A percentile compares a stretch with the other conserved stretches of the same genome.
These are phyloP conservation scores for Pterostichus niger DNA, from an alignment of 2,888 invertebrate species.

Conservation along the genomic window DNA sequence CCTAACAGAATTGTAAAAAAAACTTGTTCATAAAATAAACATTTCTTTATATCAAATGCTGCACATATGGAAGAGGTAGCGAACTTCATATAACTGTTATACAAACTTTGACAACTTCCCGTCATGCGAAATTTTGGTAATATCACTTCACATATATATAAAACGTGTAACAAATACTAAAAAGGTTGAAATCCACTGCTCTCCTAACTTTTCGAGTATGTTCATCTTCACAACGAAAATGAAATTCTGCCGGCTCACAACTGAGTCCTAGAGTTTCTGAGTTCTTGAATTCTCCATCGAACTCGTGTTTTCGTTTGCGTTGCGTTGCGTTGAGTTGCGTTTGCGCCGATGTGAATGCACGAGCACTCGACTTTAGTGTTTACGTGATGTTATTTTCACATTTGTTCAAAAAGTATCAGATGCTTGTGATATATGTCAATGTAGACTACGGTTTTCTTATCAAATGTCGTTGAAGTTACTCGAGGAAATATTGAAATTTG, in stretches of 20 bases:
- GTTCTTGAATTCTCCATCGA: background rate
- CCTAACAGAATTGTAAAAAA: no score
- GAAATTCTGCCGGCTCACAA: background rate
- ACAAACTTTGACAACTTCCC: no score
- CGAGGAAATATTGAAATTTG: constrained; percentile 29
- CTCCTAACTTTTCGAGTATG: background rate
- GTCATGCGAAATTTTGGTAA: no score
- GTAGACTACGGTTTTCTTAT: constrained; percentile 22
- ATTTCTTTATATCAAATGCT: no score
- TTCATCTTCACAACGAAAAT: background rate
- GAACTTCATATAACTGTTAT: no score
- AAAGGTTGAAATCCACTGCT: background rate
- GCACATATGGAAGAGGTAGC: no score
- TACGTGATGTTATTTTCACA: constrained; percentile 54
- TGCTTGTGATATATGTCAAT: constrained; percentile 45
- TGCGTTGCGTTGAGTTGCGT: constrained; percentile 3
- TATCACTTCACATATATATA: no score
- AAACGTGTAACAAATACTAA: no score
- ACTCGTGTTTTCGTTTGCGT: background rate
- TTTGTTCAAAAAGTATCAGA: constrained; percentile 44
- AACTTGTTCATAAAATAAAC: no score
- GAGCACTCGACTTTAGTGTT: constrained; percentile 48
- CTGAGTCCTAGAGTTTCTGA: background rate
- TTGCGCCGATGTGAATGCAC: constrained; percentile 13
- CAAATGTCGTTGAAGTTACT: background rate